Evolutionary conservation across 2,888 invertebrate genomes (phyloP), one percentile per base, ranked within the genome.

Genomic region (Trissoscelio sp.): DNA sequence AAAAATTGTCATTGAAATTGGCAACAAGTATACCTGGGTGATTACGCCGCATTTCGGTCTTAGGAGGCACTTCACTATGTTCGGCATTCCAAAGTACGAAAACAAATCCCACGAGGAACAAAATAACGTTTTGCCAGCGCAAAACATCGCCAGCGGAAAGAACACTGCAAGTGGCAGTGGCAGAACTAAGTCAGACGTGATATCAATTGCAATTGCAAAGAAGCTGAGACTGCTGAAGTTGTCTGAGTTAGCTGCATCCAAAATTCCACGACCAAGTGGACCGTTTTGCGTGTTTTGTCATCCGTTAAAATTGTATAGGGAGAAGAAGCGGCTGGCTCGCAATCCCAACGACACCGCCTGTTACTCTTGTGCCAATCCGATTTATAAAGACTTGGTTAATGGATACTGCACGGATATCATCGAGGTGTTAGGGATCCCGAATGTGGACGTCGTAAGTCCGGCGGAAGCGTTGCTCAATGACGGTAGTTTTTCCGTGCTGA

Each of bases 21-120:
- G 92, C 20, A 91, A 91, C 66, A 92, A 92, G 78, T 91, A 89
- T 31, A 92, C 92, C 0, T 92, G 92, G 92, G 88, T 92, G 3
- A 88, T 91, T 60, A 90, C 89, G 5, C 91, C 91, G 0, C 87
- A 88, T 62, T 91, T 89, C 81, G 89, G 90, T 4, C 81, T 92
- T 7, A 87, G 87, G 37, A 86, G 91, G 51, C 92, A 91, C 62
- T 91, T 90, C 70, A 90, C 91, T 0, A 87, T 91, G 83, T 91
- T 91, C 75, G 92, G 90, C 28, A 89, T 92, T 66, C 91, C 91
- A 2, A 90, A 90, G 62, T 89, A 89, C 60, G 89, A 90, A 55
- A 88, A 85, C 55, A 88, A 89, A 31, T 83, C 86, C 1, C 87
- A 88, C 16, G 83, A 87, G 48, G 87, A 88, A 55, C 88, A 88